Evolutionary conservation across 2,113 vertebrate genomes (phyloP), one percentile per base, ranked within the genome.

Genomic region (Rhombomys opimus): DNA sequence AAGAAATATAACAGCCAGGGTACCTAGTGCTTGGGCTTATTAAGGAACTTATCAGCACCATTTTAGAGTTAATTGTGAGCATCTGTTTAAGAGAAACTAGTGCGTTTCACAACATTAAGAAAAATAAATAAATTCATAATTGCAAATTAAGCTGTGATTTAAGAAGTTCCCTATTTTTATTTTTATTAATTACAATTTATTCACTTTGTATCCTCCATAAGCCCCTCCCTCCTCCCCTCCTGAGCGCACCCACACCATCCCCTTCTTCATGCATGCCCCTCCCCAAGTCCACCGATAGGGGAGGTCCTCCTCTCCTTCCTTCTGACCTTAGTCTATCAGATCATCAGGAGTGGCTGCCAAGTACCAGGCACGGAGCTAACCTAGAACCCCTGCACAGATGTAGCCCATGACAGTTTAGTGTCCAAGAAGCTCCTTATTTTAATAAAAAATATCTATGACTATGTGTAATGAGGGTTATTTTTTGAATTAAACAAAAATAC

Each of bases 81-180:
- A 65, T 50, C 52, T 89, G 41, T n/a, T 95, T 88, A 70, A 91
- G 15, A 63, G 72, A 54, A 90, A 50, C 41, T 93, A 93, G 73
- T 14, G 15, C 12, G 5, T 75, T 89, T 88, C 65, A 68, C 3
- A 50, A 50, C 93, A 84, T 73, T 57, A 95, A 97, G 46, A 5
- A n/a, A 95, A 90, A 89, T 32, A 65, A 97, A 86, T 88, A 87
- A 76, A 87, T 94, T 97, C 7, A 57, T 91, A 94, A 94, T 94
- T 94, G 77, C 54, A 90, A 93, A 88, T 87, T 95, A 84, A 96
- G n/a, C 32, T 76, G 63, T 32, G 50, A 68, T 81, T 78, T 77
- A 93, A 57, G 22, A 15, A 63, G 86, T 90, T 90, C n/a, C 65
- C 57, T 57, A 35, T 86, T 90, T 90, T 46, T 46, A 46, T 46